Base-by-base conservation (phyloP, 2,888 invertebrate species). In the Ophion obscuratus region DNA sequence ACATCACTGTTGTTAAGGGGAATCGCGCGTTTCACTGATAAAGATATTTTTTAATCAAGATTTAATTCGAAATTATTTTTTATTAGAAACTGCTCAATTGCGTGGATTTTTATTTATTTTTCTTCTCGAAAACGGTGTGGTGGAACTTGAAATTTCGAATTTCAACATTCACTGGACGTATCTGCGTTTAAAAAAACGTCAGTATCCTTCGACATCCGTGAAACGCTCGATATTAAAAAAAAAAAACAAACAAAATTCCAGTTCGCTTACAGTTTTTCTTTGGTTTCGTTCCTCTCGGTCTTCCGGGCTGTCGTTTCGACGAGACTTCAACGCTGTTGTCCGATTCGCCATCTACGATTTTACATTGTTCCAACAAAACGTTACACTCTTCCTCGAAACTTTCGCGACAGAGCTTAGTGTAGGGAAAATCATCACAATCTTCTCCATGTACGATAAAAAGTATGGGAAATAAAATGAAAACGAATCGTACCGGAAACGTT, bases 271-370 rank as follows among this genome's bases (percentile, higher is more conserved):
- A 88, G 87, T 81, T 91, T 77, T 94, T 94, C 83, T 93, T 94
- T 4, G 91, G 84, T 84, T 93, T 93, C 27, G 88, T 87, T 27
- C 92, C 85, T 84, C 90, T 91, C 31, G 95, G 95, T 87, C 96
- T 94, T 40, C 96, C 96, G 0, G 95, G 95, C 20, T 95, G 95
- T 89, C 95, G 94, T 90, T 95, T 95, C 83, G 94, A 91, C 66
- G 95, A 95, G 0, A 95, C 94, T 89, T 95, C 95, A 70, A 92
- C 87, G 83, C 94, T 93, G 83, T 92, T 93, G 73, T 94, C 94
- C 9, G 94, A 94, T 86, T 94, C 94, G 76, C 92, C 91, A 88
- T 94, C 94, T 94, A 79, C 71, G 36, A 84, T 81, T 59, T 24
- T 31, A 53, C 40, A 81, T 77, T 64, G 81, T 67, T 76, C 20